Evolutionary conservation across 2,113 vertebrate species (phyloP).

Genomic region (Progne subis): DNA sequence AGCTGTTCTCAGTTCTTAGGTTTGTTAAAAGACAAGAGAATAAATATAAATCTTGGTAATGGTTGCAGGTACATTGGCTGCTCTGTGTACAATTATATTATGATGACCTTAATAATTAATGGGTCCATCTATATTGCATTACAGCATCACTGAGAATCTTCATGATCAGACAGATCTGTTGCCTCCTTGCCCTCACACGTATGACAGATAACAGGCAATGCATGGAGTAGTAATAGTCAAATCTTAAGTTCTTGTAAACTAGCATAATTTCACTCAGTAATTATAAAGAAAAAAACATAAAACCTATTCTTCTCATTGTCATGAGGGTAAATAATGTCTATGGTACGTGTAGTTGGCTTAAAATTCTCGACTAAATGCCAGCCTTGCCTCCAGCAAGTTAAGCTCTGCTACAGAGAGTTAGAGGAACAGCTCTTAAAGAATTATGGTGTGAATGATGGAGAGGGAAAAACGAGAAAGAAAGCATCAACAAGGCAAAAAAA

Average conservation of each 20-base stretch:
- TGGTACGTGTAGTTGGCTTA: background rate
- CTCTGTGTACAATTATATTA: background rate
- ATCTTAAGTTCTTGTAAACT: background rate
- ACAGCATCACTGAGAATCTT: background rate
- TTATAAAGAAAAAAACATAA: background rate
- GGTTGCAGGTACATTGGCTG: background rate
- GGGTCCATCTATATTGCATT: background rate
- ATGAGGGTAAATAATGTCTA: background rate
- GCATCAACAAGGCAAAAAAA: background rate
- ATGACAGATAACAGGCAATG: background rate
- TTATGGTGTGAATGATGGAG: background rate
- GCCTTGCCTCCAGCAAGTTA: background rate
- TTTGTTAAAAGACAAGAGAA: background rate
- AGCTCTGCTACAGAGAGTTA: background rate
- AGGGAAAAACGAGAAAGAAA: background rate
- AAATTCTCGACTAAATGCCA: background rate
- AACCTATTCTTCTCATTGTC: background rate
- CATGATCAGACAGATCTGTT: background rate
- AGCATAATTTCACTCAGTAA: background rate
- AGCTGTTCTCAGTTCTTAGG: background rate
- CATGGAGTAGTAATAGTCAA: background rate
- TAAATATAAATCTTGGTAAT: background rate
- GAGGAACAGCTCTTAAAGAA: background rate
- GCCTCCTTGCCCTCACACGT: background rate
- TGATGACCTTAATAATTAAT: slow-evolving; percentile 7